Conservation (phyloP, 2,113 vertebrate species). For the western clawed frog (Xenopus tropicalis) region DNA sequence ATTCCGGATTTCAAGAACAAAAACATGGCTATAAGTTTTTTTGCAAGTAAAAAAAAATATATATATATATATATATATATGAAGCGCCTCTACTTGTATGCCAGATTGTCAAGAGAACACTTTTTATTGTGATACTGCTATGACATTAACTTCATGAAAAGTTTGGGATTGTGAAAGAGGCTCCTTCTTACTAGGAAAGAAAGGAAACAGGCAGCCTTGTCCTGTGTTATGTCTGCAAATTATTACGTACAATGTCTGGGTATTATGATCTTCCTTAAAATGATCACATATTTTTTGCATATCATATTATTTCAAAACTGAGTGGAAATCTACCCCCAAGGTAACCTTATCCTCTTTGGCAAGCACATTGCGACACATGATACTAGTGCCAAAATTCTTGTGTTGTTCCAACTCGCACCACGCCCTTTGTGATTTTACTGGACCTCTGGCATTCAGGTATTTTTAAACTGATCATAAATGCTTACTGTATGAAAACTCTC, state of each 20-base stretch:
- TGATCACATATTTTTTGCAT: constrained; percentile 14
- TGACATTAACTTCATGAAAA: too few relatives aligned
- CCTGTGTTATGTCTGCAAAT: constrained; percentile 13
- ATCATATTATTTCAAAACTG: constrained; percentile 19
- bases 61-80: too few relatives aligned
- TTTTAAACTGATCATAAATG: neutral
- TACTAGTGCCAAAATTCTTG: constrained; percentile 30
- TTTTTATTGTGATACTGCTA: too few relatives aligned
- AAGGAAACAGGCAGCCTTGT: neutral
- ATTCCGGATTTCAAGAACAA: too few relatives aligned
- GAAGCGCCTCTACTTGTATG: too few relatives aligned
- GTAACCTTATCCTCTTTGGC: constrained; percentile 29
- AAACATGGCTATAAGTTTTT: too few relatives aligned
- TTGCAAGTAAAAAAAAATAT: too few relatives aligned
- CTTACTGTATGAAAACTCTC: neutral
- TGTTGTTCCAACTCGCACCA: constrained; percentile 21
- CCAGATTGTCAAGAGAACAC: too few relatives aligned
- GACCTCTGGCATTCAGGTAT: constrained; percentile 9
- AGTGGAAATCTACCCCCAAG: constrained; percentile 19
- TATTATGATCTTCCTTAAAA: constrained; percentile 17
- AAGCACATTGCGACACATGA: constrained; percentile 7
- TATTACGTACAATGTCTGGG: neutral
- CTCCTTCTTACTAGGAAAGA: neutral
- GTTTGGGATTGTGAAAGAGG: too few relatives aligned
- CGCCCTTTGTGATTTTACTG: constrained; percentile 26